phyloP scores from a whole-genome alignment of 2,888 invertebrate genomes.

The Onthophagus sagittarius region DNA sequence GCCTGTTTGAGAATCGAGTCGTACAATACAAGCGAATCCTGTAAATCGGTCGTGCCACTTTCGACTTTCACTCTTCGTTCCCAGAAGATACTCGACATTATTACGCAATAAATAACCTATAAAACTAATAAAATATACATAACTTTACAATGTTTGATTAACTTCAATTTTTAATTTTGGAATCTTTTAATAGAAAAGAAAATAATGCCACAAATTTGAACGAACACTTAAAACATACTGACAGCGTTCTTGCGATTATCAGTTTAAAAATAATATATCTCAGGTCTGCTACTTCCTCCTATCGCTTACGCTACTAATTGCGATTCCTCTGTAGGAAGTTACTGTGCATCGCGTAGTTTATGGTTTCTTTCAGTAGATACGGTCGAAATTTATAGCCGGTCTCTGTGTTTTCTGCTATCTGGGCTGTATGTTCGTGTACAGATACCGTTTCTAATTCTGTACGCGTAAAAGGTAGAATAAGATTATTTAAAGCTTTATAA shows the following conservation, averaged over 20 bases:
- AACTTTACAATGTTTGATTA: neutral
- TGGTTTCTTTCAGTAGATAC: neutral
- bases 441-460: neutral
- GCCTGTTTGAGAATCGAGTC: neutral
- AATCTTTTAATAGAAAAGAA: neutral
- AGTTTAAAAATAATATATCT: neutral
- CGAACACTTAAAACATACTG: neutral
- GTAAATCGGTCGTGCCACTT: neutral
- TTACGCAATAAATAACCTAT: neutral
- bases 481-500: neutral
- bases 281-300: neutral
- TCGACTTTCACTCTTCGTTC: neutral
- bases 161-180: too few relatives aligned
- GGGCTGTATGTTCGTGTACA: neutral
- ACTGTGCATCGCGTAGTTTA: neutral
- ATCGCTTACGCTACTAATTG: neutral
- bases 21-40: neutral
- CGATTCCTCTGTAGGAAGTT: neutral
- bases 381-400: neutral
- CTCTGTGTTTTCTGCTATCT: neutral
- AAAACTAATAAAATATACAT: neutral
- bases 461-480: neutral
- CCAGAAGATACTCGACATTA: neutral
- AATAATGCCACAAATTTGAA: neutral
- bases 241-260: neutral